Evolutionary conservation across 2,797 vertebrate genomes (phyloP), one percentile per base, ranked within the genome.

Genomic region (Muraenolepis orangiensis): DNA sequence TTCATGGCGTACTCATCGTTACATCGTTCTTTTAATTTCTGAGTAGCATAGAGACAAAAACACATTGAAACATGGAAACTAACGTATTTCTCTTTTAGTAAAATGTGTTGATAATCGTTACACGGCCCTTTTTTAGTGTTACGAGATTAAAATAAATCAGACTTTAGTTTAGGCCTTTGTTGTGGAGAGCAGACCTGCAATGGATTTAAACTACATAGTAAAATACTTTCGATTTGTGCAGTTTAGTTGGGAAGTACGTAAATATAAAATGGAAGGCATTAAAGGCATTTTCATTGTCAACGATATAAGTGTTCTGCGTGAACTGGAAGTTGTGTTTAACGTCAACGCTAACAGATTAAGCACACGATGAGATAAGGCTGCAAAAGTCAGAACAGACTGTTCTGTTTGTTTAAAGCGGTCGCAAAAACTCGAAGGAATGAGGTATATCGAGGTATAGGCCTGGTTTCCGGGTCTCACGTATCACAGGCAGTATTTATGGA

Each of bases 371-470:
- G 75, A 81, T 78, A 85, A 81, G 78, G 70, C 40, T 26, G 72
- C 68, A 84, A 76, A 80, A 84, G 66, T 79, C 70, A 86, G 38
- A 85, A 76, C 40, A 77, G 80, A 26, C 72, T 71, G 76, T 18
- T 85, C 82, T 83, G 79, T 76, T 88, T 73, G 74, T 76, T 73
- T 89, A 78, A 69, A 76, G 51, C 83, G 82, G 69, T 69, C 26
- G 82, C 83, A 82, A 79, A 87, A 90, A 85, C 81, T 20, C 4
- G 46, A 51, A n/a, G 46, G 46, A 51, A n/a, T 8, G 42, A 18
- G 42, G 42, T 46, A 18, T 18, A 46, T n/a, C n/a, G n/a, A 16
- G 42, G 18, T 20, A 16, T n/a, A 51, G 1, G 46, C 46, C 20
- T 51, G 46, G 46, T 51, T n/a, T 51, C 46, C 46, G 20, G 46